Conservation (phyloP, 2,797 vertebrate species). For the Astyanax mexicanus region DNA sequence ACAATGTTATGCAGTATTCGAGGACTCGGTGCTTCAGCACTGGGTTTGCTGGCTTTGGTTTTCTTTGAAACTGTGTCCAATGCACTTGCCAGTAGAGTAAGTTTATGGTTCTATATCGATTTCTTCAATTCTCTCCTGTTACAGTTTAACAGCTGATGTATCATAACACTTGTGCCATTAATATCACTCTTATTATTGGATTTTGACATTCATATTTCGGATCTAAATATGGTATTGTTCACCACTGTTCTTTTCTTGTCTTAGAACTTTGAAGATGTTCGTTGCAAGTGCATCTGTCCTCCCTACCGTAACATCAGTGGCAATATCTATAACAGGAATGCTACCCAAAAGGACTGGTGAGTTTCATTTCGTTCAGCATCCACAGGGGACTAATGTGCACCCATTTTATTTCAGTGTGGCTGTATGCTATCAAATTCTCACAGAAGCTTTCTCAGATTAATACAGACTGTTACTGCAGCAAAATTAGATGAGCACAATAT, state of each 20-base stretch:
- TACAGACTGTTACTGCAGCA: too few species aligned
- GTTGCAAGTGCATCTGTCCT: slow-evolving; percentile 96
- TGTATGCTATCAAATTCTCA: too few species aligned
- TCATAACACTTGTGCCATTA: not conserved
- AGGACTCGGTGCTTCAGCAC: not conserved
- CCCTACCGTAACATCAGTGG: slow-evolving; percentile 92
- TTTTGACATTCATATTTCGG: not conserved
- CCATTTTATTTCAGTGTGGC: not conserved
- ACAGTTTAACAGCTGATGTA: too few species aligned
- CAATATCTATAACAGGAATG: slow-evolving; percentile 93
- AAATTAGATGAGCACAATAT: not conserved
- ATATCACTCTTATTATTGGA: not conserved
- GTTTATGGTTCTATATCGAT: not conserved
- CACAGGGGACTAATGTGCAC: not conserved
- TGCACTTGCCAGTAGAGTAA: slow-evolving; percentile 48
- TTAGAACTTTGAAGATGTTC: slow-evolving; percentile 92
- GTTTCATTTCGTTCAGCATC: slow-evolving; percentile 39
- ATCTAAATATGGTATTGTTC: not conserved
- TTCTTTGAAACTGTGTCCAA: slow-evolving; percentile 7
- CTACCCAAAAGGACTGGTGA: slow-evolving; percentile 96
- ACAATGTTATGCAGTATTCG: not conserved
- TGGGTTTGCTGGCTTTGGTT: slow-evolving; percentile 29
- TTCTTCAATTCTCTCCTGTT: not conserved
- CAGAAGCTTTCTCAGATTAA: too few species aligned
- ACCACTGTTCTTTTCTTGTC: slow-evolving; percentile 1